These are phyloP conservation scores for Scaptomyza montana DNA, from an alignment of 1,140 invertebrate genomes.

Conservation along the genomic window DNA sequence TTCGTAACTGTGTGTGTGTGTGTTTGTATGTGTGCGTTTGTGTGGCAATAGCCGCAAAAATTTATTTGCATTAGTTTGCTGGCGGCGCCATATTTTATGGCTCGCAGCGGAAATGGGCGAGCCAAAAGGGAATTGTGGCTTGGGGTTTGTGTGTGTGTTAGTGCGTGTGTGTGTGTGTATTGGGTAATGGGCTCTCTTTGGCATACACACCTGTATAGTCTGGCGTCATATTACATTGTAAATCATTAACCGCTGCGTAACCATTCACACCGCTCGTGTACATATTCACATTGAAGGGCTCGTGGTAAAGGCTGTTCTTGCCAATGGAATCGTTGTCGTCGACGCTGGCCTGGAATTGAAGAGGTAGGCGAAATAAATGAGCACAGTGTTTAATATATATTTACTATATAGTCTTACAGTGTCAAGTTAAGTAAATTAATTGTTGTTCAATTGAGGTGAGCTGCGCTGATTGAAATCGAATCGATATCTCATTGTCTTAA, in stretches of 20 bases:
- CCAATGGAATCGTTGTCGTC: slow-evolving; percentile 84
- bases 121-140: slow-evolving; percentile 39
- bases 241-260: slow-evolving; percentile 83
- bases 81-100: slow-evolving; percentile 70
- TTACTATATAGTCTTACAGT: background rate
- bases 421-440: slow-evolving; percentile 18
- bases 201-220: slow-evolving; percentile 84
- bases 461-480: background rate
- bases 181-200: slow-evolving; percentile 7
- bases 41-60: slow-evolving; percentile 64
- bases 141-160: background rate
- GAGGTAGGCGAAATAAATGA: background rate
- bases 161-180: slow-evolving; percentile 1
- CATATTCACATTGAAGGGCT: slow-evolving; percentile 84
- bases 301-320: slow-evolving; percentile 84
- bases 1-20: slow-evolving; percentile 2
- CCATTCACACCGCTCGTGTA: slow-evolving; percentile 83
- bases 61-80: slow-evolving; percentile 76
- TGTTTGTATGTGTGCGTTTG: slow-evolving; percentile 3
- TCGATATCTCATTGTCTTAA: background rate
- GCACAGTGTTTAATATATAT: slow-evolving; percentile 35
- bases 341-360: slow-evolving; percentile 66
- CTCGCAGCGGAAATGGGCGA: slow-evolving; percentile 54
- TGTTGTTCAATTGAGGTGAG: background rate
- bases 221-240: slow-evolving; percentile 84